A percentile compares a stretch with the other conserved stretches of the same genome.
Evolutionary conservation across 2,888 invertebrate species (phyloP).

Genomic region (Drosophila kambysellisi): DNA sequence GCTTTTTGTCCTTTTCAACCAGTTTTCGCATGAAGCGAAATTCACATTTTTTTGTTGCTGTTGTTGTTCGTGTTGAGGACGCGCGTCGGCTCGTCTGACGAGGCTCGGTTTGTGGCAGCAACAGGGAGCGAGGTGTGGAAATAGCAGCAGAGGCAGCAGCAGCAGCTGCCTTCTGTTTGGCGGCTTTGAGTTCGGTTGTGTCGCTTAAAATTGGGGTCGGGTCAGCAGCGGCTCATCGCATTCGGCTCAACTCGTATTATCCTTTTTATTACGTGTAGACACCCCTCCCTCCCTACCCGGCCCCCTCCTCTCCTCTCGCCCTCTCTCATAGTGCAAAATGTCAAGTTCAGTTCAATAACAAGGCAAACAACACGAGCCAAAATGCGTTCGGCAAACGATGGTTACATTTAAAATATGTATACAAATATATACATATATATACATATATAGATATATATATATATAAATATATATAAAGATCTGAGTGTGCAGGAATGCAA

Average conservation of each 20-base stretch:
- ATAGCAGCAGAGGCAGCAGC: constrained; percentile 1
- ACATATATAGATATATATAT: not conserved
- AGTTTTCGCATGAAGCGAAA: constrained; percentile 46
- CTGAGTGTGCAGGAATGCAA: not conserved
- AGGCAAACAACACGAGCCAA: constrained; percentile 45
- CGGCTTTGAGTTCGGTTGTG: constrained; percentile 28
- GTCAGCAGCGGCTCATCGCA: constrained; percentile 52
- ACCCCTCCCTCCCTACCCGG: not conserved
- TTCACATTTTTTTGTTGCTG: constrained; percentile 35
- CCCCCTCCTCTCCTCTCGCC: too few species aligned
- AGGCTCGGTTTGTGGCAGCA: not conserved
- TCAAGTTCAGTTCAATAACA: constrained; percentile 85
- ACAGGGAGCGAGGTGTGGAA: not conserved
- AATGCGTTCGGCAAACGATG: not conserved
- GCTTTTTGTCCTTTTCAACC: constrained; percentile 57
- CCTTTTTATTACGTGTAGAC: constrained; percentile 72
- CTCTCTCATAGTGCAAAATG: constrained; percentile 73
- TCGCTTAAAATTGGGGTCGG: constrained; percentile 68
- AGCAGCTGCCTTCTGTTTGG: constrained; percentile 69
- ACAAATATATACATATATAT: not conserved
- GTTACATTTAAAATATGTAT: not conserved
- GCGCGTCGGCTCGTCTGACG: constrained; percentile 28
- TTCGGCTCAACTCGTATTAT: constrained; percentile 59
- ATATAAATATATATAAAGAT: not conserved
- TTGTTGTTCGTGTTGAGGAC: constrained; percentile 55